Evolutionary conservation across 2,113 vertebrate genomes (phyloP), one percentile per base, ranked within the genome.

Genomic region (Myodes glareolus): DNA sequence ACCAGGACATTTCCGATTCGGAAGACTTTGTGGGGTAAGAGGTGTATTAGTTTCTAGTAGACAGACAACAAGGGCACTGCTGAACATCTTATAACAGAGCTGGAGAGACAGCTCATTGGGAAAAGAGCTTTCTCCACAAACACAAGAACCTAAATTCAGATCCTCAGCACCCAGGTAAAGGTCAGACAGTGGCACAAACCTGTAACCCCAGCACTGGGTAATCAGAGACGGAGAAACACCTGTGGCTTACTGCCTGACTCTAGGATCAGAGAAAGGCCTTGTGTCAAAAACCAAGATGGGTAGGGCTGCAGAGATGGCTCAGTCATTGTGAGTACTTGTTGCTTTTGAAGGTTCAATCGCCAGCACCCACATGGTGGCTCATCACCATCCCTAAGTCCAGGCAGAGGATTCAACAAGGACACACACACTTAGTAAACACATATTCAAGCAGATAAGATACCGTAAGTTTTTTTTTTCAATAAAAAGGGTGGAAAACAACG

Each of bases 1-100:
- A 65, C 50, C 86, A 55, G 70, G 70, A 85, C 12, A 50, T 81
- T 97, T 55, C 42, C 92, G 3, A 96, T 23, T 42, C 58, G 55
- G 47, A 85, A 9, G 2, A 88, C 39, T 81, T 72, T 88, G 42
- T 61, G 39, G n/a, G 42, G 16, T 2, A 5, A 76, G 2, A 5
- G 5, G 39, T 36, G 16, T 81, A 47, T 36, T 55, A 81, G 65
- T 27, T 67, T 75, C 45, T 45, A 86, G 10, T 67, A 42, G 68
- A 27, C 21, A 61, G 42, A 92, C 47, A 50, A 90, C 16, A 82
- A 36, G 16, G 45, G 76, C 5, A 45, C 65, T 92, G 33, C 50
- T 77, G 42, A 92, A 76, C n/a, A 88, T 73, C 36, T 61, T 70
- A 68, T 36, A 52, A 29, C 13, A 55, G 84, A 47, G 42, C 84